Evolutionary conservation across 2,888 invertebrate species (phyloP).

Genomic region (Myopa tessellatipennis): DNA sequence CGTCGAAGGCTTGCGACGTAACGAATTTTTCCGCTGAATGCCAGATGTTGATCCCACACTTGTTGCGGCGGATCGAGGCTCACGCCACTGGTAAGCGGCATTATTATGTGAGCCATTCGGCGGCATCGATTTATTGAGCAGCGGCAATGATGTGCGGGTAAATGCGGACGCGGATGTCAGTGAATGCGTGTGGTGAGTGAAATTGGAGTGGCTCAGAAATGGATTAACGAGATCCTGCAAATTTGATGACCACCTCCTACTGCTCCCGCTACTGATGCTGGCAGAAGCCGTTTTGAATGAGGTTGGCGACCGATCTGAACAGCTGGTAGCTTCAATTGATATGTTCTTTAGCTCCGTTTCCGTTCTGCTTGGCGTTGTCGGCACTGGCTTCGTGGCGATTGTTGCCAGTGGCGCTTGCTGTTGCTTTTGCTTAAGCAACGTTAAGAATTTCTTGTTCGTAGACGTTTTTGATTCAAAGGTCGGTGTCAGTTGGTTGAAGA

Average conservation of each 20-base stretch:
- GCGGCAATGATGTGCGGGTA: not conserved
- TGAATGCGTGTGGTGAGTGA: not conserved
- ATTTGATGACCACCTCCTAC: conserved; percentile 12
- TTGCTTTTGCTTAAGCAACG: conserved; percentile 49
- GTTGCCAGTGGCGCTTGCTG: conserved; percentile 27
- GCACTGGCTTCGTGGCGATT: not conserved
- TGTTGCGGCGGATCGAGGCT: conserved; percentile 8
- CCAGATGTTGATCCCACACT: not conserved
- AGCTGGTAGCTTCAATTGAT: not conserved
- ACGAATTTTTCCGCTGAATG: conserved; percentile 52
- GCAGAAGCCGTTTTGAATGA: not conserved
- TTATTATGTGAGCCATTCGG: not conserved
- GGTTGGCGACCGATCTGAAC: not conserved
- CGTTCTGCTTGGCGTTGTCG: not conserved
- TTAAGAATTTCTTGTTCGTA: conserved; percentile 50
- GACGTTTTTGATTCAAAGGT: conserved; percentile 50
- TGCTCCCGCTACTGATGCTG: conserved; percentile 26
- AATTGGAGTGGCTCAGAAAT: conserved; percentile 3
- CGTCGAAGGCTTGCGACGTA: conserved; percentile 58
- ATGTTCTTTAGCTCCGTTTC: not conserved
- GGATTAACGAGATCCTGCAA: conserved; percentile 27
- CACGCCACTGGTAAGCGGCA: conserved; percentile 9
- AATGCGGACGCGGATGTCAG: not conserved
- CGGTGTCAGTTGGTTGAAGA: conserved; percentile 56
- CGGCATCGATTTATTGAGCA: not conserved